Evolutionary conservation across 2,113 vertebrate genomes (phyloP).

Genomic region (Clupea harengus): DNA sequence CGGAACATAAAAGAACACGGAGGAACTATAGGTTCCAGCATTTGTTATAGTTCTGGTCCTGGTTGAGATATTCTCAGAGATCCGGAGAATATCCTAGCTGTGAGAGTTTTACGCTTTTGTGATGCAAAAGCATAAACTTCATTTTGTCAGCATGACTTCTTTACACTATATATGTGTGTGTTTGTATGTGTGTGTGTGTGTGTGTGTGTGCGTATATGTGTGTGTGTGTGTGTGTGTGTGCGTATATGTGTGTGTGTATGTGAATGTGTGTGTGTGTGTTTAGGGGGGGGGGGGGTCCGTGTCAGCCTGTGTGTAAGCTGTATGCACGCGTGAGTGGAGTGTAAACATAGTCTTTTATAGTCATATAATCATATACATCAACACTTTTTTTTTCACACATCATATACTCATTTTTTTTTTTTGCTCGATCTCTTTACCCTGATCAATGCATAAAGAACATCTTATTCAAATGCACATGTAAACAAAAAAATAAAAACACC

Average conservation of each 20-base stretch:
- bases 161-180: slow-evolving; percentile 9
- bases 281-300: not conserved
- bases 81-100: not conserved
- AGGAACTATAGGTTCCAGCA: not conserved
- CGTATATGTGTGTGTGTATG: slow-evolving; percentile 15
- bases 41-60: not conserved
- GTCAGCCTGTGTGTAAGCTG: not conserved
- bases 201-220: slow-evolving; percentile 21
- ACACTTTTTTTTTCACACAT: not conserved
- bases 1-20: not conserved
- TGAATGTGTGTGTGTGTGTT: not conserved
- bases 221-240: slow-evolving; percentile 18
- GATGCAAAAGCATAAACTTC: not conserved
- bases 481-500: slow-evolving; percentile 19
- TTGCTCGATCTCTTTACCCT: slow-evolving; percentile 17
- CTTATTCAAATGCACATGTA: slow-evolving; percentile 26
- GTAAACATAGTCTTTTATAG: slow-evolving; percentile 5
- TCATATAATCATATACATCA: not conserved
- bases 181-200: slow-evolving; percentile 20
- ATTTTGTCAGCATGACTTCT: not conserved
- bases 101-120: not conserved
- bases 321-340: not conserved
- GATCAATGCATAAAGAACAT: slow-evolving; percentile 20
- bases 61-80: not conserved
- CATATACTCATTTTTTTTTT: not conserved